phyloP scores from a whole-genome alignment of 1,140 invertebrate genomes.

The Panagrolaimus sp. region DNA sequence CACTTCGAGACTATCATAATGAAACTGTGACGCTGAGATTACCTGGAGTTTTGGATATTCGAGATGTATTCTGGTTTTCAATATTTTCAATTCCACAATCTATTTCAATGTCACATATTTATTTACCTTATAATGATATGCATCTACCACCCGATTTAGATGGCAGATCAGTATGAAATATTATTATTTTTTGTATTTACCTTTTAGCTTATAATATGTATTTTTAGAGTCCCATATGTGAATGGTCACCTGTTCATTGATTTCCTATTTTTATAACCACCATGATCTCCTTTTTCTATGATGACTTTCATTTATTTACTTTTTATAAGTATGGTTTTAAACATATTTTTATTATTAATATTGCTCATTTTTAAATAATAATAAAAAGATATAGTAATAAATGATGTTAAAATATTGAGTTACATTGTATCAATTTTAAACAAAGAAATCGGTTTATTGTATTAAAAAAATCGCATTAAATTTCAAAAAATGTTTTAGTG shows the following conservation, averaged over 20 bases:
- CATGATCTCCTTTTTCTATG: too few relatives aligned
- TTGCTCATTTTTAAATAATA: too few relatives aligned
- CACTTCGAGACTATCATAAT: constrained; percentile 49
- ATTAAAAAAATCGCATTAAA: too few relatives aligned
- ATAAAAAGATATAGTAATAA: too few relatives aligned
- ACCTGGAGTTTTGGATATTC: constrained; percentile 48
- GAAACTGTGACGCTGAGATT: constrained; percentile 48
- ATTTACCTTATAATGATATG: constrained; percentile 44
- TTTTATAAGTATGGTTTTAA: too few relatives aligned
- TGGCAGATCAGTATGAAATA: constrained; percentile 32
- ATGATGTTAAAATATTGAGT: too few relatives aligned
- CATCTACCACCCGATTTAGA: constrained; percentile 44
- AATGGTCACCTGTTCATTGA: background rate
- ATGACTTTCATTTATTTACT: too few relatives aligned
- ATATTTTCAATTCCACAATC: constrained; percentile 41
- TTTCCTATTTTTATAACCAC: too few relatives aligned
- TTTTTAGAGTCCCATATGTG: constrained; percentile 7
- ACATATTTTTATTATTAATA: too few relatives aligned
- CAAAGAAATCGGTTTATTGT: too few relatives aligned
- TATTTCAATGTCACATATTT: constrained; percentile 39
- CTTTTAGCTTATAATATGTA: background rate
- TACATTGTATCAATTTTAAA: too few relatives aligned
- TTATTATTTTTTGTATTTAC: constrained; percentile 2
- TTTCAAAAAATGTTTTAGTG: too few relatives aligned
- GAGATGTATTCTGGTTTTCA: constrained; percentile 56